Percentiles rank a stretch among this genome's conserved stretches.
Conservation (phyloP, 2,113 vertebrate genomes). For the Trichechus manatus region DNA sequence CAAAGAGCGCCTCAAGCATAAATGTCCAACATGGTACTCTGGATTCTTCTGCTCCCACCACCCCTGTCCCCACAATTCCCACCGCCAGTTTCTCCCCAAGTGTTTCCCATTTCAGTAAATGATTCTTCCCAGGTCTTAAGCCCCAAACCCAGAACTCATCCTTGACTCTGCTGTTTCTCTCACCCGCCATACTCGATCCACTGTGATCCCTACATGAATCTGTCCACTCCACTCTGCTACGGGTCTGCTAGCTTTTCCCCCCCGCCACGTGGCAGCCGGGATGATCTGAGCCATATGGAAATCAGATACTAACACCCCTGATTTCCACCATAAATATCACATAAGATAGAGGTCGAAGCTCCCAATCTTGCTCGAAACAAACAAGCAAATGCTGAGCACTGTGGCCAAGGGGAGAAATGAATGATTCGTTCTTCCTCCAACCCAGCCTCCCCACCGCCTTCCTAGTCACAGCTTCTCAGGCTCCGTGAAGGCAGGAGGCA, state of each 20-base stretch:
- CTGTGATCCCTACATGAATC: not conserved
- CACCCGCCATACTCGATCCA: not conserved
- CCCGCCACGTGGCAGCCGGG: not conserved
- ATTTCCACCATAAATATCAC: not conserved
- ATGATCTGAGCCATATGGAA: not conserved
- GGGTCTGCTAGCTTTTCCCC: not conserved
- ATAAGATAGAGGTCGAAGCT: not conserved
- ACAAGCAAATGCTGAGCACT: not conserved
- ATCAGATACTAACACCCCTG: not conserved
- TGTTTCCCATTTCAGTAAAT: not conserved
- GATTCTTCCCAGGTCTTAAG: not conserved
- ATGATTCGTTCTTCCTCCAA: not conserved
- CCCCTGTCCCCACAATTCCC: accelerated
- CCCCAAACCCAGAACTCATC: not conserved
- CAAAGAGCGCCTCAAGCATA: not conserved
- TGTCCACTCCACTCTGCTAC: not conserved
- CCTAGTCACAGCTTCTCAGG: not conserved
- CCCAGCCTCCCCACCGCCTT: not conserved
- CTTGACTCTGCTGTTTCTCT: not conserved
- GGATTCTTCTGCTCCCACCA: too few relatives aligned
- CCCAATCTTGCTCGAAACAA: not conserved
- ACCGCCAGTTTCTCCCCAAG: accelerated
- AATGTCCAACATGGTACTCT: accelerated
- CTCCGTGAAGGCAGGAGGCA: not conserved
- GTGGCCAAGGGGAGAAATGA: not conserved